Percentiles rank a stretch among this genome's conserved stretches.
phyloP scores from a whole-genome alignment of 1,140 invertebrate genomes.

The Holotrichia oblita region DNA sequence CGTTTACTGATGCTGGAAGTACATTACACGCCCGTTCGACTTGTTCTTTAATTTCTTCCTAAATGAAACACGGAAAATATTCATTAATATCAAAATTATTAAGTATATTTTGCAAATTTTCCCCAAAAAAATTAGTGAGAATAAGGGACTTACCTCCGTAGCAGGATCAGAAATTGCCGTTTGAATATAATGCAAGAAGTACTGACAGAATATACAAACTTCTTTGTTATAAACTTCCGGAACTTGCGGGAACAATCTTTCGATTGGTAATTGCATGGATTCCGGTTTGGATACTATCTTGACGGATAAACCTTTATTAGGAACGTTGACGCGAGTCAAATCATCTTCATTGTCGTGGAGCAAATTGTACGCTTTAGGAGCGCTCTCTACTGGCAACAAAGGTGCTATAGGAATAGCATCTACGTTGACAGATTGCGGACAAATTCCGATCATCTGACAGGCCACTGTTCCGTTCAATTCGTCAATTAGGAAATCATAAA shows the following conservation, averaged over 20 bases:
- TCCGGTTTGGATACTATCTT: slow-evolving; percentile 53
- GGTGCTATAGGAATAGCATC: slow-evolving; percentile 66
- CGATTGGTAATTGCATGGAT: slow-evolving; percentile 71
- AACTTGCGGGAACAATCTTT: slow-evolving; percentile 67
- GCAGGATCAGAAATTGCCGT: slow-evolving; percentile 72
- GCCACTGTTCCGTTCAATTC: slow-evolving; percentile 74
- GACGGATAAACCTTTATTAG: slow-evolving; percentile 37
- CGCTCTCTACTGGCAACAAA: slow-evolving; percentile 62
- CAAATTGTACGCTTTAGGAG: slow-evolving; percentile 57
- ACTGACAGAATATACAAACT: slow-evolving; percentile 82
- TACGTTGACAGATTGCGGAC: slow-evolving; percentile 59
- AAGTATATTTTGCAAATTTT: no score
- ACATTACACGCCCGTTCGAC: slow-evolving; percentile 74
- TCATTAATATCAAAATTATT: no score
- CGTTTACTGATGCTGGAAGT: slow-evolving; percentile 71
- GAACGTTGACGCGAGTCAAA: slow-evolving; percentile 41
- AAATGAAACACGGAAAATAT: no score
- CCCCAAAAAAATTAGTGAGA: no score
- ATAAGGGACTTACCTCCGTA: slow-evolving; percentile 67
- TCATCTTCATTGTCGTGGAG: slow-evolving; percentile 24
- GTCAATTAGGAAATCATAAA: slow-evolving; percentile 77
- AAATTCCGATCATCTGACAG: slow-evolving; percentile 78
- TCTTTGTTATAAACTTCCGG: slow-evolving; percentile 63
- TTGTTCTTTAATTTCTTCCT: no score
- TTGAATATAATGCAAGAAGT: slow-evolving; percentile 82